These are phyloP conservation scores for Ryuthela nishihirai DNA, from an alignment of 2,888 invertebrate genomes.

Conservation along the genomic window DNA sequence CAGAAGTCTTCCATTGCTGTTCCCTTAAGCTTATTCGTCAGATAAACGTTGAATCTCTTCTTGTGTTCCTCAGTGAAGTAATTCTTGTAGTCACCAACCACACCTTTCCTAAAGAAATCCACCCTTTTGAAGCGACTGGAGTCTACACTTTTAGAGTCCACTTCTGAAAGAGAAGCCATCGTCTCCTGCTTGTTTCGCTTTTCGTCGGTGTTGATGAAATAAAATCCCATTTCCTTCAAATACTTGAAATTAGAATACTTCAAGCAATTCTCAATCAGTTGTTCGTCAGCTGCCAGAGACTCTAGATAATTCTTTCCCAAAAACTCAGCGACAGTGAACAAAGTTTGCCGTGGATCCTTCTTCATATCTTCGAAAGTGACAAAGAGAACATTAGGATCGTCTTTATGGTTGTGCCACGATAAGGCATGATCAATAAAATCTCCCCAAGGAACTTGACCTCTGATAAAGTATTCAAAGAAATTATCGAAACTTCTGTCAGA, in stretches of 20 bases:
- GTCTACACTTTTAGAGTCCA: not conserved
- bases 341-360: constrained; percentile 34
- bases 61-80: constrained; percentile 47
- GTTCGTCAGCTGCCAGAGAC: constrained; percentile 10
- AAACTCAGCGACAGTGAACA: constrained; percentile 42
- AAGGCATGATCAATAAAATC: constrained; percentile 39
- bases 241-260: constrained; percentile 33
- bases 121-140: constrained; percentile 3
- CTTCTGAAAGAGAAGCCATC: constrained; percentile 4
- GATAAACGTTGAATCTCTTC: constrained; percentile 22
- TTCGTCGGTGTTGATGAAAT: not conserved
- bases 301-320: constrained; percentile 30
- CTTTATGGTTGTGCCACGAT: constrained; percentile 36
- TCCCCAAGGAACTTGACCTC: constrained; percentile 46
- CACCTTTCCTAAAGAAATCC: constrained; percentile 44
- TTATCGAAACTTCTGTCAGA: constrained; percentile 45
- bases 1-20: constrained; percentile 24
- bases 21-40: constrained; percentile 13
- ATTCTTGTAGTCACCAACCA: constrained; percentile 52
- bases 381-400: constrained; percentile 48
- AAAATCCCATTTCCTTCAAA: constrained; percentile 21
- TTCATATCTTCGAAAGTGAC: constrained; percentile 52
- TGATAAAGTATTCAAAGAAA: constrained; percentile 49
- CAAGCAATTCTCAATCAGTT: constrained; percentile 23
- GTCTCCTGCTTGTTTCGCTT: not conserved